Conservation (phyloP, 2,888 invertebrate genomes). For the Neoaliturus tenellus region DNA sequence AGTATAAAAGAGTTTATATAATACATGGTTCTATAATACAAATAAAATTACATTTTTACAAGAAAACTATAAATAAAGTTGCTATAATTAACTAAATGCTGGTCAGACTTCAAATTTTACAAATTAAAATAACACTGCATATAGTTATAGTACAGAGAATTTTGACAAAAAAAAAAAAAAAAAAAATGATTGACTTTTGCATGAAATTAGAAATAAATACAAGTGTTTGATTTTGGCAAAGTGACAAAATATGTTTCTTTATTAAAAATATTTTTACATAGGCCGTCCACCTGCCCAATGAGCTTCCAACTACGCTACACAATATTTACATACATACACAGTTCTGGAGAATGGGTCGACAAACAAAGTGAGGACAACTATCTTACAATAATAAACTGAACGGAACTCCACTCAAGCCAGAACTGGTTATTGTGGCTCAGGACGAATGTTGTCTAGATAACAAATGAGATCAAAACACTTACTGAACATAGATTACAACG, state of each 20-base stretch:
- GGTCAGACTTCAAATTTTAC: not conserved
- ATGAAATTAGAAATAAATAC: not conserved
- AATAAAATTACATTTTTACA: constrained; percentile 48
- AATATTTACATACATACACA: constrained; percentile 63
- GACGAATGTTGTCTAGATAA: constrained; percentile 59
- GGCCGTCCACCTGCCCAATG: constrained; percentile 60
- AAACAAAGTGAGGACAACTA: not conserved
- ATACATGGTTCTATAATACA: constrained; percentile 41
- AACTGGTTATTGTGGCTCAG: constrained; percentile 46
- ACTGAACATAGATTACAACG: constrained; percentile 61
- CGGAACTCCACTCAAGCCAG: not conserved
- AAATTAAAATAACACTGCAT: not conserved
- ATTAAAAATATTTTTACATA: constrained; percentile 59
- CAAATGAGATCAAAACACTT: constrained; percentile 64
- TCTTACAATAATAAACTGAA: constrained; percentile 26
- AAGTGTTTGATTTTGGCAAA: constrained; percentile 41
- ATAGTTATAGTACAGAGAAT: no score
- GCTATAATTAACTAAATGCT: constrained; percentile 1
- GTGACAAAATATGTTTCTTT: constrained; percentile 53
- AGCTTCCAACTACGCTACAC: constrained; percentile 57
- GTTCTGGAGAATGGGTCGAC: constrained; percentile 37
- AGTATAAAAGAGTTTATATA: constrained; percentile 34
- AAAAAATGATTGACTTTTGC: no score
- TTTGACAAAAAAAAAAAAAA: no score
- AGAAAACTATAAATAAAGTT: not conserved